Evolutionary conservation across 2,113 vertebrate species (phyloP), one percentile per base, ranked within the genome.

Genomic region (Butorides virescens): DNA sequence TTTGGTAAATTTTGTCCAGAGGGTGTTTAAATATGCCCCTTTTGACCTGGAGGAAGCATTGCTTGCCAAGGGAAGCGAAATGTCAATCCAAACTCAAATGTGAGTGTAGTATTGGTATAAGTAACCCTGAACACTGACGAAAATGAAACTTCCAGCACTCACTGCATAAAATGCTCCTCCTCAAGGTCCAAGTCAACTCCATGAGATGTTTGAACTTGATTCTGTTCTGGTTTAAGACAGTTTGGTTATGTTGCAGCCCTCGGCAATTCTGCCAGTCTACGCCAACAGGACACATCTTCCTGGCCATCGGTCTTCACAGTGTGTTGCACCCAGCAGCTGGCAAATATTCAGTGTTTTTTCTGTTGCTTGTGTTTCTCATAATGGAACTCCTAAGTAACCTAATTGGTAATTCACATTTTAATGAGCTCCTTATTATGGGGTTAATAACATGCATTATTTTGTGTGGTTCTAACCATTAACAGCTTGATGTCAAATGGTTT

Each of bases 371-470:
- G 58, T 74, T 95, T 83, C 81, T 90, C 59, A 58, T 88, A 95
- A 95, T 86, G 86, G 75, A 95, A 74, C 58, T 91, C 55, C 50
- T 88, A 88, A 89, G 86, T 84, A 89, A 92, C 62, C 46, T 93
- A 92, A 95, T 93, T 92, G 81, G 82, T 93, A 94, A 92, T 93
- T 96, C 94, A 73, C 42, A 58, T 90, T 97, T 94, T 96, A 97
- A 96, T 94, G 92, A 96, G 82, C 55, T 93, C 55, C 82, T 90
- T 86, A 79, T 95, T 95, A 96, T 72, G 63, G 74, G 50, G 85
- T 90, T 96, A 95, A 96, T 97, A 95, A 79, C 32, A 80, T 90
- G 53, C 74, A 96, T 89, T 91, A 89, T 95, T 94, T 75, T 89
- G 37, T 91, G 68, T 29, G 75, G 74, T 70, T 95, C 85, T 79